These are phyloP conservation scores for Parnassius smintheus DNA, from an alignment of 2,888 invertebrate species.

Conservation along the genomic window DNA sequence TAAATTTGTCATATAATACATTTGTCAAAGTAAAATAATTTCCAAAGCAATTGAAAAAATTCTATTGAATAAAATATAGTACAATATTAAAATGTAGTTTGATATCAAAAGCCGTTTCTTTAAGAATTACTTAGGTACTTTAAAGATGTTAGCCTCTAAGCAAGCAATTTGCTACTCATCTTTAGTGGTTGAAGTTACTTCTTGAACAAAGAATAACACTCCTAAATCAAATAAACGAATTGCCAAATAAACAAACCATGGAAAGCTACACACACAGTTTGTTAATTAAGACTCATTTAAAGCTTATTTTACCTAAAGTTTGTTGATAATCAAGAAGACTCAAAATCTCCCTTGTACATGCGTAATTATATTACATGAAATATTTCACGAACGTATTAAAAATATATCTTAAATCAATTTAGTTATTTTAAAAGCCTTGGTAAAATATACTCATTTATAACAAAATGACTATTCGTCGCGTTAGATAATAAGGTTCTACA, in stretches of 20 bases:
- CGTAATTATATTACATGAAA: slow-evolving; percentile 4
- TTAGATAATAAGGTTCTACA: no score
- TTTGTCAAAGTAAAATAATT: no score
- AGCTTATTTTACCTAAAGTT: slow-evolving; percentile 10
- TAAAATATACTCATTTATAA: not conserved
- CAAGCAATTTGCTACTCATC: no score
- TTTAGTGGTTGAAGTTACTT: no score
- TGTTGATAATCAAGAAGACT: slow-evolving; percentile 11
- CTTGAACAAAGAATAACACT: not conserved
- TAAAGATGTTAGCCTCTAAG: no score
- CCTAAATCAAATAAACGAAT: slow-evolving; percentile 11
- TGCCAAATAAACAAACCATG: slow-evolving; percentile 14
- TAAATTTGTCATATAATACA: no score
- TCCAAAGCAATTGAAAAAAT: no score
- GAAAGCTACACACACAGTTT: slow-evolving; percentile 4
- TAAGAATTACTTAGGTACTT: no score
- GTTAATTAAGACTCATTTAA: slow-evolving; percentile 20
- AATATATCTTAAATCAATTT: not conserved
- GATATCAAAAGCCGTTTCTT: no score
- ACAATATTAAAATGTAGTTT: no score
- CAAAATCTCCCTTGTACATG: not conserved
- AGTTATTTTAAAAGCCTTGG: not conserved
- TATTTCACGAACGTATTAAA: not conserved
- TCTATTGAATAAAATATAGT: no score
- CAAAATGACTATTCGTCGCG: no score